These are phyloP conservation scores for Lasioglossum albipes DNA, from an alignment of 1,140 invertebrate genomes.

Conservation along the genomic window DNA sequence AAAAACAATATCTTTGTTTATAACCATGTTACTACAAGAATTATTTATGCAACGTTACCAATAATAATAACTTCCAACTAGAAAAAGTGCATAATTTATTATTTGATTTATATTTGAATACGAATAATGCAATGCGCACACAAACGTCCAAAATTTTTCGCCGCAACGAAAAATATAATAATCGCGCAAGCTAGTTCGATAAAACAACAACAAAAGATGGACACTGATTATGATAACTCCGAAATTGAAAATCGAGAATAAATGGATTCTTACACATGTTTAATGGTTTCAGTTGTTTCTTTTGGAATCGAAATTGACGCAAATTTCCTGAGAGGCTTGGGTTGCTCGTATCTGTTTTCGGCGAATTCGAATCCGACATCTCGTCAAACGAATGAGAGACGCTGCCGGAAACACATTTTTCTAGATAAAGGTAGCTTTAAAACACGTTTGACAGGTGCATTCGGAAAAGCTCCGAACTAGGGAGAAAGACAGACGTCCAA, in stretches of 20 bases:
- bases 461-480: slow-evolving; percentile 44
- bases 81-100: too few relatives aligned
- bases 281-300: slow-evolving; percentile 67
- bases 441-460: slow-evolving; percentile 57
- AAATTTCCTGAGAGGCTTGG: slow-evolving; percentile 67
- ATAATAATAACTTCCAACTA: too few relatives aligned
- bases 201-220: slow-evolving; percentile 27
- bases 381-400: slow-evolving; percentile 59
- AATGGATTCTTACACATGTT: slow-evolving; percentile 72
- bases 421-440: slow-evolving; percentile 42
- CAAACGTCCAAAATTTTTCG: neutral
- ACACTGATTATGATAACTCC: slow-evolving; percentile 12
- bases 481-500: slow-evolving; percentile 22
- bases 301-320: slow-evolving; percentile 75
- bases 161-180: neutral
- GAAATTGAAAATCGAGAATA: slow-evolving; percentile 4
- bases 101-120: neutral
- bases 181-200: slow-evolving; percentile 6
- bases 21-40: neutral
- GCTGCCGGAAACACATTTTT: slow-evolving; percentile 56
- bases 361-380: slow-evolving; percentile 73
- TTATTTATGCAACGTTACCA: too few relatives aligned
- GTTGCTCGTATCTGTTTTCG: slow-evolving; percentile 65
- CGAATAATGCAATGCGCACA: neutral
- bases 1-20: slow-evolving; percentile 9